Percentiles rank a stretch among this genome's conserved stretches.
Evolutionary conservation across 1,140 invertebrate genomes (phyloP).

Genomic region (Tetramorium alpestre): DNA sequence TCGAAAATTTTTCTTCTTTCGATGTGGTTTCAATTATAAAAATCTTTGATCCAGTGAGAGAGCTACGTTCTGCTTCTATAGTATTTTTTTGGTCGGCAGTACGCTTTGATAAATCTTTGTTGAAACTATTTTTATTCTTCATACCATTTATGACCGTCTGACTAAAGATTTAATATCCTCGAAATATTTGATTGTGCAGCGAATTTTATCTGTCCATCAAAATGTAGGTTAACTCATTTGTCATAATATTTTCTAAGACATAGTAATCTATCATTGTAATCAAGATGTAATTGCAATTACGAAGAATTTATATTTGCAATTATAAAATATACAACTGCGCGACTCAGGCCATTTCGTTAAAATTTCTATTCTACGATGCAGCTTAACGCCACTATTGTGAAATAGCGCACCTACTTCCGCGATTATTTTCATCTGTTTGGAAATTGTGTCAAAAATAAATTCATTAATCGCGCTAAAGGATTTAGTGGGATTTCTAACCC

Average conservation of each 20-base stretch:
- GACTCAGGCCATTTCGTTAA: not conserved
- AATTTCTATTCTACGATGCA: not conserved
- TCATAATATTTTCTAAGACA: conserved; percentile 3
- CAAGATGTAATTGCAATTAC: not conserved
- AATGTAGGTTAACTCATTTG: conserved; percentile 27
- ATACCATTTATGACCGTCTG: not conserved
- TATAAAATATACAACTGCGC: conserved; percentile 18
- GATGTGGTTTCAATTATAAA: not conserved
- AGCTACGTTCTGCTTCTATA: not conserved
- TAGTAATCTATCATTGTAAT: not conserved
- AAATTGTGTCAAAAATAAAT: conserved; percentile 23
- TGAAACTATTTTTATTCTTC: not conserved
- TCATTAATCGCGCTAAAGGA: conserved; percentile 17
- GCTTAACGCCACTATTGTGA: not conserved
- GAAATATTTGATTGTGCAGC: not conserved
- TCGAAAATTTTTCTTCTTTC: not conserved
- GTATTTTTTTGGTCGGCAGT: not conserved
- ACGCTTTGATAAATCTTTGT: not conserved
- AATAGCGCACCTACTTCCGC: not conserved
- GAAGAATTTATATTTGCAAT: conserved; percentile 19
- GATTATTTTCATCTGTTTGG: conserved; percentile 20
- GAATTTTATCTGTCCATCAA: conserved; percentile 14
- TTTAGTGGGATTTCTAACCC: conserved; percentile 6
- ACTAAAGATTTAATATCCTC: conserved; percentile 31
- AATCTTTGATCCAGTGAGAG: conserved; percentile 19